Conservation (phyloP, 2,113 vertebrate species). For the Nettapus auritus region DNA sequence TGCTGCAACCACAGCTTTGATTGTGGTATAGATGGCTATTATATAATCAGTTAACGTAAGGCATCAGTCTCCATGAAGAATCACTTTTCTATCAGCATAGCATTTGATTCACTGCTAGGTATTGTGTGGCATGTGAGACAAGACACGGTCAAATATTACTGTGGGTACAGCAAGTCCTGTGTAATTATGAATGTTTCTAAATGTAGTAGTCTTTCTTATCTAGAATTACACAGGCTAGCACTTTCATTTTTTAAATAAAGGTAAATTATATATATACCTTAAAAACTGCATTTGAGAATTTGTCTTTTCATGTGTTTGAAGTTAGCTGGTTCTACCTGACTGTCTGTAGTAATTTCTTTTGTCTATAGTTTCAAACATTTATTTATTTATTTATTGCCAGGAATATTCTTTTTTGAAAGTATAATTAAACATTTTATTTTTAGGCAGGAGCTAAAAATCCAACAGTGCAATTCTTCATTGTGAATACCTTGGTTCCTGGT, state of each 20-base stretch:
- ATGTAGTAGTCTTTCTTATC: neutral
- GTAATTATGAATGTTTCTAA: neutral
- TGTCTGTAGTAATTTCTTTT: neutral
- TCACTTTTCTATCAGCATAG: neutral
- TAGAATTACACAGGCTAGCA: neutral
- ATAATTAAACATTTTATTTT: slow-evolving; percentile 37
- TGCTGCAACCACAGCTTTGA: neutral
- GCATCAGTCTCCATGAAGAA: neutral
- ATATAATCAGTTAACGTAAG: neutral
- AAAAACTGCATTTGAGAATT: neutral
- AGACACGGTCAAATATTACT: neutral
- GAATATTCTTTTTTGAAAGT: slow-evolving; percentile 20
- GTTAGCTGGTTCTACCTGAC: neutral
- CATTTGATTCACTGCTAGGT: neutral
- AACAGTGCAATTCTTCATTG: slow-evolving; percentile 75
- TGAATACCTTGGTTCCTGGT: slow-evolving; percentile 3
- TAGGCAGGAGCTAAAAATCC: slow-evolving; percentile 83
- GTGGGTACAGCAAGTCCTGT: neutral
- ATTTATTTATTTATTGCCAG: neutral
- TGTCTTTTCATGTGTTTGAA: neutral
- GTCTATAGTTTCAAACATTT: neutral
- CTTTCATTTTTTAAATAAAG: neutral
- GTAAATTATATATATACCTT: neutral
- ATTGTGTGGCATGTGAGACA: neutral
- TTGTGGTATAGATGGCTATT: neutral